Evolutionary conservation across 2,888 invertebrate species (phyloP).

Genomic region (Halictus ligatus): DNA sequence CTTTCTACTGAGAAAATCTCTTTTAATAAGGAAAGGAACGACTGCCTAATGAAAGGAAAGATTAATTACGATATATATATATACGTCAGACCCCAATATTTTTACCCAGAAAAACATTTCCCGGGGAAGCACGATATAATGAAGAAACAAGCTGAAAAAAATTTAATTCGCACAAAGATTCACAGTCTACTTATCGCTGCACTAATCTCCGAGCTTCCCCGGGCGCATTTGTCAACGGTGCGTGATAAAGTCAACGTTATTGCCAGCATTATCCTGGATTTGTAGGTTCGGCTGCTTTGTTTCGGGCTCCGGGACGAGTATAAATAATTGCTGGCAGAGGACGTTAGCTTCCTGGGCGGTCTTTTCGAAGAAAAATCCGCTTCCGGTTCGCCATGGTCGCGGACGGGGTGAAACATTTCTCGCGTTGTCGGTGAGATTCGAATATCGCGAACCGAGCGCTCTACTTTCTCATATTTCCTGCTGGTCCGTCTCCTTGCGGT

Average conservation of each 20-base stretch:
- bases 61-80: neutral
- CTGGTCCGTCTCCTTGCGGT: conserved; percentile 9
- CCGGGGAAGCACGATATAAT: neutral
- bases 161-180: neutral
- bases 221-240: neutral
- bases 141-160: neutral
- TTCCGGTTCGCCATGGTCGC: too few species aligned
- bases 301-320: neutral
- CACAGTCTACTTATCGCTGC: neutral
- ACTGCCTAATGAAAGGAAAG: neutral
- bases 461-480: conserved; percentile 14
- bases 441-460: conserved; percentile 7
- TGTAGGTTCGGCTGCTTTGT: neutral
- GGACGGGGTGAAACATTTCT: conserved; percentile 1
- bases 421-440: conserved; percentile 36
- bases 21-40: neutral
- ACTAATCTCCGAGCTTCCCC: neutral
- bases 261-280: neutral
- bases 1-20: neutral
- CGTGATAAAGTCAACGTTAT: neutral
- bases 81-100: neutral
- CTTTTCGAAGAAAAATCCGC: neutral
- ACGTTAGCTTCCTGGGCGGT: neutral
- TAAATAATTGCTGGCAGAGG: neutral
- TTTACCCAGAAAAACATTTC: too few species aligned